Conservation (phyloP, 2,113 vertebrate genomes). For the Melanostigma gelatinosum region DNA sequence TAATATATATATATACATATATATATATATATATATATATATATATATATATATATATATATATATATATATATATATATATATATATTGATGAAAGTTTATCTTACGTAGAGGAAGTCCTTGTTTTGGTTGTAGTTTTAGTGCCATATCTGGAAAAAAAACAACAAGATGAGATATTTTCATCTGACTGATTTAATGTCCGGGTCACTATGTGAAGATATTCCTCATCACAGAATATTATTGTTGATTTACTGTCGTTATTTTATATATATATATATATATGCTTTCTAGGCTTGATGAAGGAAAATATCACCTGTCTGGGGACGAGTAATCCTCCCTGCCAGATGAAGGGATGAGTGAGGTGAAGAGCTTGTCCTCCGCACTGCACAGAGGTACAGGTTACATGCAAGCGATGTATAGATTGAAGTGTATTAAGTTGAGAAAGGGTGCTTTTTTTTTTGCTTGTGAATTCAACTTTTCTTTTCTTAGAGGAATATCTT, state of each 20-base stretch:
- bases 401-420: neutral
- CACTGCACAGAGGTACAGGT: slow-evolving; percentile 39
- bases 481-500: neutral
- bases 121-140: slow-evolving; percentile 46
- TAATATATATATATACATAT: neutral
- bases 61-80: neutral
- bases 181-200: neutral
- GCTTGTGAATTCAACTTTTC: neutral
- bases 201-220: neutral
- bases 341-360: slow-evolving; percentile 35
- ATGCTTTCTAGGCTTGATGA: neutral
- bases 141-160: slow-evolving; percentile 47
- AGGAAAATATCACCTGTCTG: slow-evolving; percentile 59
- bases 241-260: neutral
- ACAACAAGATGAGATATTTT: neutral
- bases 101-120: slow-evolving; percentile 53
- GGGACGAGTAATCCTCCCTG: neutral
- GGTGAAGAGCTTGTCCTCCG: slow-evolving; percentile 49
- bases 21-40: too few species aligned
- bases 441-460: neutral
- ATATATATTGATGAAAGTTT: neutral
- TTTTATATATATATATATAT: neutral
- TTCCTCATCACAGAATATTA: neutral
- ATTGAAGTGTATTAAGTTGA: neutral
- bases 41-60: neutral